A percentile compares a stretch with the other conserved stretches of the same genome.
Conservation (phyloP, 2,888 invertebrate genomes). For the Maniola hyperantus region DNA sequence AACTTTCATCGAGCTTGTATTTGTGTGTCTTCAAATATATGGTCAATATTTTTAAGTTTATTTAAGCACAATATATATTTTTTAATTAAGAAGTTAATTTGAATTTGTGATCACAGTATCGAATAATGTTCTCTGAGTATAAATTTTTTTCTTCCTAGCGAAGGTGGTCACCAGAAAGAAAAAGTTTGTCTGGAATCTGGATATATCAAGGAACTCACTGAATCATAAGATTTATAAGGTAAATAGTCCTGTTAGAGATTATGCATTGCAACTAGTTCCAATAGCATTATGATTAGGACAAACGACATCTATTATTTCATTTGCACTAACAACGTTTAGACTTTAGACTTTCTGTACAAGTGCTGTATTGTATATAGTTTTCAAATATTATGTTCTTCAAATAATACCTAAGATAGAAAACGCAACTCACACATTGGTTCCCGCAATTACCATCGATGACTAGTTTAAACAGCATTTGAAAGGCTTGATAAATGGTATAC, state of each 20-base stretch:
- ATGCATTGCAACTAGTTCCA: slow-evolving; percentile 64
- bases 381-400: slow-evolving; percentile 2
- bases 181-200: too few species aligned
- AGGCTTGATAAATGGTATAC: slow-evolving; percentile 22
- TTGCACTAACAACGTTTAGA: slow-evolving; percentile 33
- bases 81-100: too few species aligned
- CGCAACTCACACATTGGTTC: slow-evolving; percentile 44
- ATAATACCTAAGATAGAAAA: slow-evolving; percentile 31
- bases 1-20: too few species aligned
- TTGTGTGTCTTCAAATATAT: background rate
- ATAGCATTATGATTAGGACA: slow-evolving; percentile 57
- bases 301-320: slow-evolving; percentile 44
- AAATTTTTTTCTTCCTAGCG: background rate
- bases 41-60: background rate
- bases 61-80: background rate
- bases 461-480: slow-evolving; percentile 39
- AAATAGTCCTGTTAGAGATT: slow-evolving; percentile 49
- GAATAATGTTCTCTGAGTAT: background rate
- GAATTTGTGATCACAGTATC: background rate
- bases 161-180: background rate
- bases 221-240: background rate
- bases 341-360: slow-evolving; percentile 36
- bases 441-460: slow-evolving; percentile 62
- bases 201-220: too few species aligned
- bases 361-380: slow-evolving; percentile 35